Conservation (phyloP, 2,113 vertebrate species). For the Chamaetylas fuelleborni region DNA sequence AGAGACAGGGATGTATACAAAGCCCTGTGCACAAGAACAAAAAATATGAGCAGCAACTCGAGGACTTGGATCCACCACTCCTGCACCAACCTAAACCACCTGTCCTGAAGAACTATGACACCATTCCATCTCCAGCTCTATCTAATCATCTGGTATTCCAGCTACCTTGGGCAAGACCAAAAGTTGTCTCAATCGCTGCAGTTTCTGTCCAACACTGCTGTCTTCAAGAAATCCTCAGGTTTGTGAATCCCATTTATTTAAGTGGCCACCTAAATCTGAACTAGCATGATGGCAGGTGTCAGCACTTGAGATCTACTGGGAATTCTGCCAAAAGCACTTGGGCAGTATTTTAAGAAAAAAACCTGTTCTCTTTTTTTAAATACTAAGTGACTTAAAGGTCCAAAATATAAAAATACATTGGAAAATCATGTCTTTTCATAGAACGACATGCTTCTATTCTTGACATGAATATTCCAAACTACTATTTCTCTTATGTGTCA, state of each 20-base stretch:
- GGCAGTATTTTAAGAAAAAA: neutral
- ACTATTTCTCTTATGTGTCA: neutral
- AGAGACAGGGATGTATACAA: constrained; percentile 59
- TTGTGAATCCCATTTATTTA: rapidly evolving
- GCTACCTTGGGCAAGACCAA: neutral
- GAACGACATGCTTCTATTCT: neutral
- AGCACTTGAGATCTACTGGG: neutral
- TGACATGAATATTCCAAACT: neutral
- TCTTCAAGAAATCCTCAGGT: neutral
- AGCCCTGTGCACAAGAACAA: constrained; percentile 57
- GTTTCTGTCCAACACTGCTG: neutral
- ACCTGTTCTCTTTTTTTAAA: neutral
- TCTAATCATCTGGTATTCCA: neutral
- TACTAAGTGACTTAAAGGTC: neutral
- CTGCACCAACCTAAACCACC: neutral
- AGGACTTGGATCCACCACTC: neutral
- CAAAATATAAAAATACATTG: neutral
- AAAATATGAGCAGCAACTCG: neutral
- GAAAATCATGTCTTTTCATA: neutral
- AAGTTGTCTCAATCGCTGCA: neutral
- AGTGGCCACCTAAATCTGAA: neutral
- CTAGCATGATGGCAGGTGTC: rapidly evolving
- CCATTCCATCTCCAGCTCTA: neutral
- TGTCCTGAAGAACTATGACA: neutral
- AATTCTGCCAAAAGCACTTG: neutral